A percentile compares a stretch with the other conserved stretches of the same genome.
Evolutionary conservation across 2,888 invertebrate genomes (phyloP).

Genomic region (Dynastes tityus): DNA sequence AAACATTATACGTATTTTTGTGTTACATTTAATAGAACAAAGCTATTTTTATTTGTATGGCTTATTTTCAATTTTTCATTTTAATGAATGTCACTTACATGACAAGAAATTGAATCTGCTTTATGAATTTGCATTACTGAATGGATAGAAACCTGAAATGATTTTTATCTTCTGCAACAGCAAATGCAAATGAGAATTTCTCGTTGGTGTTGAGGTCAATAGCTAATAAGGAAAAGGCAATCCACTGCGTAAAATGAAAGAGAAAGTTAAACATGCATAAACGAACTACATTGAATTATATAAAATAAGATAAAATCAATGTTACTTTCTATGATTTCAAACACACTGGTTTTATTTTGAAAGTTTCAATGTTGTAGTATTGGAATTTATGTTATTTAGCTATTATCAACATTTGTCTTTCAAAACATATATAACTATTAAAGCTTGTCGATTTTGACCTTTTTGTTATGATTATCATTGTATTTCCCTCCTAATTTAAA

Average conservation of each 20-base stretch:
- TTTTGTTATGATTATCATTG: too few species aligned
- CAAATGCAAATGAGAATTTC: not conserved
- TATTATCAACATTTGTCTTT: too few species aligned
- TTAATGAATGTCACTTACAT: too few species aligned
- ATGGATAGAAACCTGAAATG: not conserved
- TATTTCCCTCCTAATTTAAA: too few species aligned
- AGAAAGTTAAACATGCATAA: constrained; percentile 28
- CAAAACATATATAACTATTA: too few species aligned
- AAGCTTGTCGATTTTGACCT: too few species aligned
- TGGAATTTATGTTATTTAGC: too few species aligned
- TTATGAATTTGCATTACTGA: not conserved
- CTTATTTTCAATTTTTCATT: too few species aligned
- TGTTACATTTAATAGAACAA: too few species aligned
- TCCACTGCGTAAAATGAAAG: constrained; percentile 1
- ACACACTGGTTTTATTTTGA: not conserved
- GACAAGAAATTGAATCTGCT: not conserved
- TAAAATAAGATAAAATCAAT: constrained; percentile 3
- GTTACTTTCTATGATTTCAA: constrained; percentile 9
- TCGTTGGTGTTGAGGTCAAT: not conserved
- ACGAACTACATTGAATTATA: not conserved
- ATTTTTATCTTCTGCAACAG: not conserved
- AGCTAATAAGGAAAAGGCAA: not conserved
- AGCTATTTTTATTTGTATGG: too few species aligned
- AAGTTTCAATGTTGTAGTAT: not conserved
- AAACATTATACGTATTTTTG: not conserved